Evolutionary conservation across 2,888 invertebrate genomes (phyloP), one percentile per base, ranked within the genome.

Genomic region (Cephus nigrinus): DNA sequence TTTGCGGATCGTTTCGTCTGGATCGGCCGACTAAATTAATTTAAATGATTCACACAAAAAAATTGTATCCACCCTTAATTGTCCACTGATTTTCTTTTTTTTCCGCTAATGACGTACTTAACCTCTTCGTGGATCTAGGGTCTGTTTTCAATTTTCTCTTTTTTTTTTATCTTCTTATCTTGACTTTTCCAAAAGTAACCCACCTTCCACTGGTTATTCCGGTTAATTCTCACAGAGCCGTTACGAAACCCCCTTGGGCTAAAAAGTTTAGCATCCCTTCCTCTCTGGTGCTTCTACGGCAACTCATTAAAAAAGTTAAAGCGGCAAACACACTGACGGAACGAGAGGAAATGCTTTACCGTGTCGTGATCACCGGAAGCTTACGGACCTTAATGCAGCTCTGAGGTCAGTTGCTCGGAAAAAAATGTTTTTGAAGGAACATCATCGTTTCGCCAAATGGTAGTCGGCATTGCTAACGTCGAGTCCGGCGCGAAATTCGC

Each of bases 281-380:
- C 40, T 15, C 40, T 5, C 40, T 40, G 15, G 15, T 15, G 15
- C 15, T 40, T 35, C 71, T 69, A 31, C 40, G 55, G 77, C 74
- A 74, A 77, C 74, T 77, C 77, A 74, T 77, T 77, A 77, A 77
- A 77, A 77, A 77, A 35, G 74, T 74, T 74, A 74, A 77, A 40
- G 32, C 69, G 40, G 71, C 33, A 34, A 30, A 33, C 55, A 31
- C 30, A 36, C 40, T 15, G 40, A 40, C 40, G 31, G 1, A 34
- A 71, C 55, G 69, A 35, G 68, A 77, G 68, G 32, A 73, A 12
- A 31, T 32, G 34, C 33, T 73, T 73, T 73, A n/a, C 73, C 9
- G 73, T 31, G 40, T 73, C 34, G 23, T 34, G 31, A 73, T 35
- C 12, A 73, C 34, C 33, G 73, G 32, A n/a, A 40, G 15, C 40